Evolutionary conservation across 2,797 vertebrate species (phyloP).

Genomic region (Sebastes minor): DNA sequence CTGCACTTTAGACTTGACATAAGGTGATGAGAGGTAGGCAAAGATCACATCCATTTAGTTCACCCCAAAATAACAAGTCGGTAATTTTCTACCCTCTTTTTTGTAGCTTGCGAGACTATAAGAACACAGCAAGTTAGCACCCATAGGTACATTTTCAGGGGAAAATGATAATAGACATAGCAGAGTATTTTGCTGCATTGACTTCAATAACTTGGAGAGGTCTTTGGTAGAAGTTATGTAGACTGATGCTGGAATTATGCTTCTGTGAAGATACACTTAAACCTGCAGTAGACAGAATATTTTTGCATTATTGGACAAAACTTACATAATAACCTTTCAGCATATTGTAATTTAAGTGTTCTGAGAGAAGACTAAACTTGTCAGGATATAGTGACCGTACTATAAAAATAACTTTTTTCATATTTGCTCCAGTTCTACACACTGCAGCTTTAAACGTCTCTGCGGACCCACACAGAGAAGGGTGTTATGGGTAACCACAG

Average conservation of each 20-base stretch:
- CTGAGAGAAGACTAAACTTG: too few relatives aligned
- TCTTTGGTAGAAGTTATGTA: not conserved
- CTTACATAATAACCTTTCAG: too few relatives aligned
- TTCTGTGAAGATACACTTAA: not conserved
- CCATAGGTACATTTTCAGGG: not conserved
- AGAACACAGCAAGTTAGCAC: not conserved
- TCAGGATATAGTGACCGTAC: too few relatives aligned
- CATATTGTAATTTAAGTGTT: too few relatives aligned
- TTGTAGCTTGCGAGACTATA: not conserved
- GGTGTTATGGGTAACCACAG: not conserved
- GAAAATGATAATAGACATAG: not conserved
- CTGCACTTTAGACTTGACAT: slow-evolving; percentile 17
- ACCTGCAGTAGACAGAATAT: accelerated
- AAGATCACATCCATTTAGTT: slow-evolving; percentile 16
- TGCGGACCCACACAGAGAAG: too few relatives aligned
- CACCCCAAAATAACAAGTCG: slow-evolving; percentile 17
- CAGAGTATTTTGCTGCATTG: not conserved
- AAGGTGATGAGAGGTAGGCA: slow-evolving; percentile 23
- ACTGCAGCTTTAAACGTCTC: too few relatives aligned
- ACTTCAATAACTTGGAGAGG: not conserved
- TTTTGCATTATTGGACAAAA: too few relatives aligned
- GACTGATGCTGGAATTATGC: not conserved
- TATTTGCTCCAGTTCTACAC: too few relatives aligned
- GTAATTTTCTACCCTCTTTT: not conserved
- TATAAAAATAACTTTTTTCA: too few relatives aligned